Conservation (phyloP, 2,797 vertebrate species). For the Nyctalus aviator region DNA sequence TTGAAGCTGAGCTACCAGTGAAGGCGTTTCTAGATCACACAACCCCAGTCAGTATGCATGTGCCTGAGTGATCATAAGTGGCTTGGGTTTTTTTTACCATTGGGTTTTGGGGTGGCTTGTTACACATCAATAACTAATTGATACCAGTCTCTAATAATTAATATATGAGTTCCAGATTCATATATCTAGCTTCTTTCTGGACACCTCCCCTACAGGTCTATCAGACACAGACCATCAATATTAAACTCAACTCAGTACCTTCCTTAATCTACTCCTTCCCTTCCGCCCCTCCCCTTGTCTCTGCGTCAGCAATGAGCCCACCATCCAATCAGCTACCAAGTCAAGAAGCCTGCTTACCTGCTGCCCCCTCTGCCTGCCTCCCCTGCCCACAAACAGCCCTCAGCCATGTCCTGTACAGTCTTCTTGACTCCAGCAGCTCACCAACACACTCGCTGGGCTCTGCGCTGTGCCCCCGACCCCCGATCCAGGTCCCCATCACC, state of each 20-base stretch:
- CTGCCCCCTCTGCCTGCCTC: neutral
- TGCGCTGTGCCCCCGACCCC: neutral
- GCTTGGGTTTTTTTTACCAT: neutral
- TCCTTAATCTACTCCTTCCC: neutral
- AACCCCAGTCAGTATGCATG: neutral
- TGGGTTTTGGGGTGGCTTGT: neutral
- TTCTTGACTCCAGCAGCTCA: neutral
- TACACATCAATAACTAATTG: neutral
- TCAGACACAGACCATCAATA: neutral
- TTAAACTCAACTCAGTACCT: neutral
- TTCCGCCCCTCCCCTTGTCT: accelerated
- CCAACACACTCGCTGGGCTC: neutral
- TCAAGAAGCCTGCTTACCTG: neutral
- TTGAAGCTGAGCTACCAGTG: neutral
- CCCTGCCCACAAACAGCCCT: no score
- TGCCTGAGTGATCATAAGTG: neutral
- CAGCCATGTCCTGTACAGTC: neutral
- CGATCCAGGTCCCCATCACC: neutral
- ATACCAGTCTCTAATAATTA: neutral
- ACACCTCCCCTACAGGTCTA: neutral
- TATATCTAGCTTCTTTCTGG: neutral
- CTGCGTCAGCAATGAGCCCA: neutral
- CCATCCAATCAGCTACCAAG: neutral
- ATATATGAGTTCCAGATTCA: neutral
- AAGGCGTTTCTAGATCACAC: neutral